phyloP scores from a whole-genome alignment of 2,888 invertebrate species.

The Prionchulus punctatus region DNA sequence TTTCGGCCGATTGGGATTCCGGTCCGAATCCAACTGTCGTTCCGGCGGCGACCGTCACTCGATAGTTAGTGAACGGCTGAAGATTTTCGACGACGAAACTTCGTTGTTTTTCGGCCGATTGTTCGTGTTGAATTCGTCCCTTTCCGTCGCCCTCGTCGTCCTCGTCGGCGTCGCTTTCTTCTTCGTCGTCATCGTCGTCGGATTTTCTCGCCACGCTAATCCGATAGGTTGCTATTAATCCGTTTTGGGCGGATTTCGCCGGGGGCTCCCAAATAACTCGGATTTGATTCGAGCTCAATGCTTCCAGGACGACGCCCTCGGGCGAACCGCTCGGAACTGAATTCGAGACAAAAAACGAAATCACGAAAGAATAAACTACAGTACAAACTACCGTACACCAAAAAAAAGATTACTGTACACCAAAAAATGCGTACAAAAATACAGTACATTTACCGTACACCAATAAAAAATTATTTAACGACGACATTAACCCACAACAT shows the following conservation, averaged over 20 bases:
- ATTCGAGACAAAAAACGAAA: slow-evolving; percentile 4
- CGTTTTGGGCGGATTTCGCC: slow-evolving; percentile 39
- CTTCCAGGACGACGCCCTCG: slow-evolving; percentile 71
- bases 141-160: slow-evolving; percentile 8
- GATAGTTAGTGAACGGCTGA: slow-evolving; percentile 85
- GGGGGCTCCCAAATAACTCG: slow-evolving; percentile 83
- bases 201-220: slow-evolving; percentile 54
- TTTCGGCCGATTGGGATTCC: slow-evolving; percentile 61
- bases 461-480: too few species aligned
- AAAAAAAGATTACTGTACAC: too few species aligned
- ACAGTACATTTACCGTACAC: too few species aligned
- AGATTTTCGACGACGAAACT: slow-evolving; percentile 66
- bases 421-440: too few species aligned
- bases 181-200: slow-evolving; percentile 62
- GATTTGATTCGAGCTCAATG: slow-evolving; percentile 72
- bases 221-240: slow-evolving; percentile 70
- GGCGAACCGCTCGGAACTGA: slow-evolving; percentile 91
- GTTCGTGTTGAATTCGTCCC: background rate
- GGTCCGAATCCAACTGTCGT: slow-evolving; percentile 92
- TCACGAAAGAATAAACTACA: too few species aligned
- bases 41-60: slow-evolving; percentile 87
- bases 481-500: too few species aligned
- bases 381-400: too few species aligned
- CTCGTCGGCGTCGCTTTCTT: slow-evolving; percentile 15
- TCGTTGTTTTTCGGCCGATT: slow-evolving; percentile 25